Base-by-base conservation (phyloP, 2,113 vertebrate genomes). In the Geococcyx californianus region DNA sequence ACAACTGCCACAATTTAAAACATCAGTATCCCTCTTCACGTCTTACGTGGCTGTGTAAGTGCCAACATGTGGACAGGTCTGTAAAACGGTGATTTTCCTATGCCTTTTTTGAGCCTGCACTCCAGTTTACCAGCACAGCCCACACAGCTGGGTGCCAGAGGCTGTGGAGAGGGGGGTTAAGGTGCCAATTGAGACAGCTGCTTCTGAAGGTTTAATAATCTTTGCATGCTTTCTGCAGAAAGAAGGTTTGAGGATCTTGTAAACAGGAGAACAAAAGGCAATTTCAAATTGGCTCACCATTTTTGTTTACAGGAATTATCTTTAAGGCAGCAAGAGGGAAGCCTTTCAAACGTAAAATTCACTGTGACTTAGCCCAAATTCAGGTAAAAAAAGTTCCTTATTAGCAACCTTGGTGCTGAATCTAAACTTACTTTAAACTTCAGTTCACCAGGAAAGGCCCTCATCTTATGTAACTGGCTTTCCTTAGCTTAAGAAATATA, bases 161-260 rank as follows among this genome's bases (percentile, higher is more conserved):
- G 6, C 42, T 31, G 5, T 0, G 0, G 24, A 49, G n/a, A 20
- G 23, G 77, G 23, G 28, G 13, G 28, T n/a, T 49, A 63, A 81
- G 0, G 0, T 23, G 63, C 26, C 38, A 20, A 51, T 51, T 6
- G 2, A 54, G 81, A n/a, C 33, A 84, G 52, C 56, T 56, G 66
- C 60, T 78, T 79, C 47, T 5, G 6, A 78, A 87, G 38, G 7
- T 63, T 58, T 51, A 11, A 60, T 56, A n/a, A 40, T 34, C 40
- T 81, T 51, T 31, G 31, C 42, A 16, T 6, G 45, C 55, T 74
- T 94, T 59, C 66, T 79, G 66, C 58, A 76, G 14, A 36, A 67
- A 66, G 59, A 34, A 67, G 8, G 15, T 72, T 75, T 72, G 14
- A 78, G 45, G 47, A n/a, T 75, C 91, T 73, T n/a, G 7, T 33